Base-by-base conservation (phyloP, 2,113 vertebrate genomes). In the Sinosuthora webbiana region DNA sequence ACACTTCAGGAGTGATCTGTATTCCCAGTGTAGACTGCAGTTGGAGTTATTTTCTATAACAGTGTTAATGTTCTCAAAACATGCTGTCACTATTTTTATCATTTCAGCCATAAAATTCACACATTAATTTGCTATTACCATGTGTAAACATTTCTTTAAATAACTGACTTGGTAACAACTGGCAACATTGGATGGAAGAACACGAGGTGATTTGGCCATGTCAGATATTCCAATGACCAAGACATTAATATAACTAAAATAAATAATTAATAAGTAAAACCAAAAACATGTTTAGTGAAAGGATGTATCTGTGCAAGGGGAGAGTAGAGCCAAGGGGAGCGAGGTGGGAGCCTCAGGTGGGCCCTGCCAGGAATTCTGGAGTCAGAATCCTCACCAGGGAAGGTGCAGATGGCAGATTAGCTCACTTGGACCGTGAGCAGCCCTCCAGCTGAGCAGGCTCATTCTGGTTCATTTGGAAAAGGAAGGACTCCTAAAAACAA, bases 361-460 rank as follows among this genome's bases (percentile, higher is more conserved):
- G 12, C n/a, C 21, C 47, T 33, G 56, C 53, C 79, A 71, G 83
- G 63, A 56, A 35, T 42, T 59, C 53, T 37, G 49, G 33, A 64
- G 67, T 5, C 57, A 25, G 57, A 37, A 60, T 57, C 14, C 78
- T 67, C 83, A 76, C 39, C 53, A 60, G 63, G 70, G 67, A 86
- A 53, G 89, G 83, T 62, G 41, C 89, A 93, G 93, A 73, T 88
- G 89, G 90, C 62, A 10, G 1, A 15, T 90, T 5, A 88, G 78
- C 82, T 94, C 91, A 47, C 70, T 87, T 90, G 82, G 82, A 82
- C 49, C 4, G 0, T 4, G 24, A 9, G 28, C 65, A 44, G 31
- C 44, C 49, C 71, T 83, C 86, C 83, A 93, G 86, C 57, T 86
- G 53, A 93, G 79, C 70, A 76, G 19, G 19, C 59, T 90, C 49